Conservation (phyloP, 2,113 vertebrate species). For the Varanus salvator region DNA sequence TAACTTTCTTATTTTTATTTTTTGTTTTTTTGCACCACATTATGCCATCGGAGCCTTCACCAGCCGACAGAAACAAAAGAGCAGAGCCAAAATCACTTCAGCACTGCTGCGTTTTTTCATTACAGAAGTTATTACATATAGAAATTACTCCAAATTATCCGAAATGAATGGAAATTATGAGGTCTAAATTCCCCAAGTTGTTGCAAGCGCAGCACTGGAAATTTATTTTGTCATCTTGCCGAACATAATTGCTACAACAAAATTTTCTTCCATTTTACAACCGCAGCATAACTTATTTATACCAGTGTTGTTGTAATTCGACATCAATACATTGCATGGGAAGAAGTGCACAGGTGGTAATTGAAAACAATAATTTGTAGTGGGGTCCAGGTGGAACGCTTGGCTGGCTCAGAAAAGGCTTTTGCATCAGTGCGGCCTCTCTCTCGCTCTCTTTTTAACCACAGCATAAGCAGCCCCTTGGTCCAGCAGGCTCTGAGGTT, state of each 20-base stretch:
- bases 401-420: constrained; percentile 76
- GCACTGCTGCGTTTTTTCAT: constrained; percentile 86
- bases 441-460: not conserved
- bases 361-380: constrained; percentile 85
- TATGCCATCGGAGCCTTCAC: constrained; percentile 76
- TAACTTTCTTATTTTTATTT: constrained; percentile 82
- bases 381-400: constrained; percentile 82
- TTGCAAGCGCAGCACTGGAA: constrained; percentile 84
- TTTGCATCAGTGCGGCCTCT: constrained; percentile 40
- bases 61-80: constrained; percentile 66
- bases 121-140: constrained; percentile 90
- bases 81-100: constrained; percentile 81
- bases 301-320: constrained; percentile 85
- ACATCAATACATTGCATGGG: constrained; percentile 87
- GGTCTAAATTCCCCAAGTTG: constrained; percentile 90
- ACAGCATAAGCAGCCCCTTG: constrained; percentile 24
- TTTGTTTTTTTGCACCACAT: constrained; percentile 62
- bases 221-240: constrained; percentile 89
- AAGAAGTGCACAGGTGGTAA: constrained; percentile 87
- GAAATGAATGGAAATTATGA: constrained; percentile 91
- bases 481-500: not conserved
- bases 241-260: constrained; percentile 90
- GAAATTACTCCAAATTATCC: constrained; percentile 92
- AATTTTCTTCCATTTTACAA: constrained; percentile 88
- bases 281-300: constrained; percentile 88